A percentile compares a stretch with the other conserved stretches of the same genome.
phyloP scores from a whole-genome alignment of 2,888 invertebrate species.

The Carcina quercana region DNA sequence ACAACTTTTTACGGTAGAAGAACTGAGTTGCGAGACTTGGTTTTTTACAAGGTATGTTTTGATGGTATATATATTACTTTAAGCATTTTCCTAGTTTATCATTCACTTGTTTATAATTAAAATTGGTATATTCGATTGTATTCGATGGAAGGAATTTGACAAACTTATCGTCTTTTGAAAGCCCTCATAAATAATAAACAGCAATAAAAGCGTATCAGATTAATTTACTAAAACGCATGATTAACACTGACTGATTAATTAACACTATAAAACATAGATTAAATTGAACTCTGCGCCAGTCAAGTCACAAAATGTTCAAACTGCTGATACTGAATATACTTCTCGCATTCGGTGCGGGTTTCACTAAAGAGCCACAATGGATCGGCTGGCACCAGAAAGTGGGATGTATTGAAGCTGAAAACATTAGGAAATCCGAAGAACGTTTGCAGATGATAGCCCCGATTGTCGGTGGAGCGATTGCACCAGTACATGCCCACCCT shows the following conservation, averaged over 20 bases:
- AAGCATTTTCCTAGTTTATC: too few relatives aligned
- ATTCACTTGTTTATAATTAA: too few relatives aligned
- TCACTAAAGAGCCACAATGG: slow-evolving; percentile 19
- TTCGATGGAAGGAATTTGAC: too few relatives aligned
- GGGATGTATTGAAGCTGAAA: slow-evolving; percentile 41
- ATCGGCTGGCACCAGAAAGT: slow-evolving; percentile 41
- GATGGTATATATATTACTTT: too few relatives aligned
- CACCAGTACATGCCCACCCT: slow-evolving; percentile 40
- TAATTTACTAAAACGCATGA: slow-evolving; percentile 13
- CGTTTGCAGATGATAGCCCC: slow-evolving; percentile 13
- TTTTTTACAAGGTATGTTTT: too few relatives aligned
- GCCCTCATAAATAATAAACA: neutral
- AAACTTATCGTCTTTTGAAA: too few relatives aligned
- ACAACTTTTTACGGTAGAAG: too few relatives aligned
- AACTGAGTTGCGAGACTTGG: too few relatives aligned
- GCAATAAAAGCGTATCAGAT: neutral
- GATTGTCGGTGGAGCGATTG: slow-evolving; percentile 48
- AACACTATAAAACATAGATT: neutral
- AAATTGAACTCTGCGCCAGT: neutral
- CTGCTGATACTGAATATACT: slow-evolving; percentile 26
- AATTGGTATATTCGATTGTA: too few relatives aligned
- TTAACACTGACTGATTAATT: slow-evolving; percentile 2
- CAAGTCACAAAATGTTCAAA: slow-evolving; percentile 25
- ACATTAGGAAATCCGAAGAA: slow-evolving; percentile 34
- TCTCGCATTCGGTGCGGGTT: slow-evolving; percentile 16